These are phyloP conservation scores for Zonitis immaculata DNA, from an alignment of 2,888 invertebrate species.

Conservation along the genomic window DNA sequence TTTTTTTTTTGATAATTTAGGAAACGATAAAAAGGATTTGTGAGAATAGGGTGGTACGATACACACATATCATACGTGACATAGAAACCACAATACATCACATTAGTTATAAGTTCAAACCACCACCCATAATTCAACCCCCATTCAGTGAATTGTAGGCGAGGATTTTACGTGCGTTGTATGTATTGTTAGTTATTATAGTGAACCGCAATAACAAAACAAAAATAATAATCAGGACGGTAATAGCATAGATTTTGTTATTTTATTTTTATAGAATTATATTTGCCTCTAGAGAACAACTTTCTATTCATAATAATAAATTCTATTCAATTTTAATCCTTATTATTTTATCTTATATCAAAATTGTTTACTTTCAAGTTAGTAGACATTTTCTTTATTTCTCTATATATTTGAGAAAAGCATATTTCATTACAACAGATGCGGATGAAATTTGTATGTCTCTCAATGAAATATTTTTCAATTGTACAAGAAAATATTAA, in stretches of 20 bases:
- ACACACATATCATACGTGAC: slow-evolving; percentile 26
- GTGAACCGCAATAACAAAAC: slow-evolving; percentile 11
- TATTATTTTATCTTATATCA: background rate
- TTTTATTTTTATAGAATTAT: background rate
- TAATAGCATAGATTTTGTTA: slow-evolving; percentile 3
- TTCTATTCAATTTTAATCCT: background rate
- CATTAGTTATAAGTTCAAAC: slow-evolving; percentile 12
- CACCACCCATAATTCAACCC: slow-evolving; percentile 7
- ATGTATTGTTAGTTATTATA: slow-evolving; percentile 21
- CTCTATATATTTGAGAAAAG: background rate
- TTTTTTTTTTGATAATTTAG: slow-evolving; percentile 11
- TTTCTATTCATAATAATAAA: slow-evolving; percentile 1
- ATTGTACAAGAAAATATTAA: no score
- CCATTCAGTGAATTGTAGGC: slow-evolving; percentile 10
- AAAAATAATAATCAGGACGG: slow-evolving; percentile 3
- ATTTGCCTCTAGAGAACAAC: background rate
- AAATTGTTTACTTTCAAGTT: background rate
- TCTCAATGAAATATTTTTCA: background rate
- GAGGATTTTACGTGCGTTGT: slow-evolving; percentile 20
- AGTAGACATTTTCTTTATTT: background rate
- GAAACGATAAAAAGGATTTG: slow-evolving; percentile 20
- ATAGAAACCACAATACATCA: slow-evolving; percentile 26
- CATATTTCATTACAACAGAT: slow-evolving; percentile 3
- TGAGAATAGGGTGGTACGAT: slow-evolving; percentile 11
- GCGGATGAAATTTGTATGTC: background rate